These are phyloP conservation scores for Forbesichthys papilliferus DNA, from an alignment of 2,113 vertebrate species.

Conservation along the genomic window DNA sequence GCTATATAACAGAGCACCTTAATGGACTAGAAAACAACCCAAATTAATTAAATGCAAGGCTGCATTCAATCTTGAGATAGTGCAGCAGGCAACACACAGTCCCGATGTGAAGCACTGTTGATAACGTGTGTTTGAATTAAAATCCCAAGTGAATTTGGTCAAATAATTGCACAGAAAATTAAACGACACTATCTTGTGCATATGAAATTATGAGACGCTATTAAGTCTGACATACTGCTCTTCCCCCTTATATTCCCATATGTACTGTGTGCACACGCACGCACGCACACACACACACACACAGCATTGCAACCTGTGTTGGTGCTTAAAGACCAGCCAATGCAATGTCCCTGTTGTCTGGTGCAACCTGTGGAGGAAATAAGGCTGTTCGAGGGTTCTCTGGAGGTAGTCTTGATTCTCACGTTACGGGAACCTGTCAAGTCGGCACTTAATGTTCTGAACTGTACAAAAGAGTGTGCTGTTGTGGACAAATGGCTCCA, in stretches of 20 bases:
- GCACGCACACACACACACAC: too few relatives aligned
- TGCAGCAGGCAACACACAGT: neutral
- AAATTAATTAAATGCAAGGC: slow-evolving; percentile 11
- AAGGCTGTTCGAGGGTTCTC: too few relatives aligned
- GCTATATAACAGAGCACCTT: neutral
- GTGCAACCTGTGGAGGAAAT: too few relatives aligned
- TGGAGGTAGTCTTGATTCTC: too few relatives aligned
- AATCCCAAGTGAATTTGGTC: neutral
- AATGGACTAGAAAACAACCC: slow-evolving; percentile 1
- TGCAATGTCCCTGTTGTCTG: too few relatives aligned
- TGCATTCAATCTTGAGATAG: slow-evolving; percentile 7
- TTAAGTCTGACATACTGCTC: neutral
- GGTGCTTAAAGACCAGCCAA: too few relatives aligned
- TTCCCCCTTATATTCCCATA: too few relatives aligned
- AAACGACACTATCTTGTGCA: neutral
- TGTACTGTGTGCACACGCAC: neutral
- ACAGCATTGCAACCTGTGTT: too few relatives aligned
- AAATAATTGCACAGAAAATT: neutral
- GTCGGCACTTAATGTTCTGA: too few relatives aligned
- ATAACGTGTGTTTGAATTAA: neutral
- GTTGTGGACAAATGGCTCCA: too few relatives aligned
- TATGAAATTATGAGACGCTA: neutral
- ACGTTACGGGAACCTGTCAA: too few relatives aligned
- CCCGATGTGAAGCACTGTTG: neutral
- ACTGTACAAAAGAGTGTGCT: too few relatives aligned